These are phyloP conservation scores for Chrysemys picta DNA, from an alignment of 2,113 vertebrate genomes.

Conservation along the genomic window DNA sequence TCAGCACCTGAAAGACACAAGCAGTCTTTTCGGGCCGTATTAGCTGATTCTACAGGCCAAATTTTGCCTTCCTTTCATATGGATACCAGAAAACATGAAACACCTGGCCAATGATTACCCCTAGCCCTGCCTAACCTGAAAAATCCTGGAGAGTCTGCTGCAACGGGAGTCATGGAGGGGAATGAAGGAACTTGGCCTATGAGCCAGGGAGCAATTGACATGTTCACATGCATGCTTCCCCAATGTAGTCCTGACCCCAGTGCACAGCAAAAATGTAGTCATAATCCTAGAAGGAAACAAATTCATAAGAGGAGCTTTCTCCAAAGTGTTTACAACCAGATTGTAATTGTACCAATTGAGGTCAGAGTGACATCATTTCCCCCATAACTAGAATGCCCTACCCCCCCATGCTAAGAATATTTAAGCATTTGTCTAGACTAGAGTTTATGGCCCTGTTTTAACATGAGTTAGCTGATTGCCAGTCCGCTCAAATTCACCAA, in stretches of 20 bases:
- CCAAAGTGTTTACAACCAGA: background rate
- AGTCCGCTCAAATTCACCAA: background rate
- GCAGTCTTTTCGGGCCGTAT: background rate
- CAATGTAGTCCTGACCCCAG: background rate
- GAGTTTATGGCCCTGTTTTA: background rate
- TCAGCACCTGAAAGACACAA: background rate
- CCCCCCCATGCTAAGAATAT: background rate
- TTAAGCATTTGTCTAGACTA: background rate
- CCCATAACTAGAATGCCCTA: background rate
- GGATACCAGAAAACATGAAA: background rate
- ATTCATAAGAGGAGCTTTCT: background rate
- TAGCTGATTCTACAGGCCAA: background rate
- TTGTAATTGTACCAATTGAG: background rate
- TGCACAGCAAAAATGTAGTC: background rate
- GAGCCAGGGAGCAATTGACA: background rate
- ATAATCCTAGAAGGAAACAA: background rate
- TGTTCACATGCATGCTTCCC: background rate
- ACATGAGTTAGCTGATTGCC: background rate
- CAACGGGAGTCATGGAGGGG: background rate
- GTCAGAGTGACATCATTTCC: background rate
- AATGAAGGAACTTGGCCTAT: background rate
- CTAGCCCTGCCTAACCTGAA: background rate
- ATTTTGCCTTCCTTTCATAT: background rate
- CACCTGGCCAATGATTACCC: background rate
- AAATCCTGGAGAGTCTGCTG: background rate